phyloP scores from a whole-genome alignment of 2,113 vertebrate species.

The Corynorhinus townsendii region DNA sequence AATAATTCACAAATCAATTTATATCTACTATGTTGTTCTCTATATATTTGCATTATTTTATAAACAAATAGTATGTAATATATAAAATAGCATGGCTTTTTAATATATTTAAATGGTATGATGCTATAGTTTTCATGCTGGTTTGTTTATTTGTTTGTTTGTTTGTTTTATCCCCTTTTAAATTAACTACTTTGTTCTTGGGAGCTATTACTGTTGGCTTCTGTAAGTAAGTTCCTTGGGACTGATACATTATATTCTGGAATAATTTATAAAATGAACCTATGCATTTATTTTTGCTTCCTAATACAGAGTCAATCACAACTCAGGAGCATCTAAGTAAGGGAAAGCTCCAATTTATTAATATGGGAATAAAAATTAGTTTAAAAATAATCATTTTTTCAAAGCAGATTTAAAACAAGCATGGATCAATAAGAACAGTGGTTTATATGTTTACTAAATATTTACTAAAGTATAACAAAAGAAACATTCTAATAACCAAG shows the following conservation, averaged over 20 bases:
- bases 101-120: neutral
- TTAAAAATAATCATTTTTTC: constrained; percentile 61
- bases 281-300: neutral
- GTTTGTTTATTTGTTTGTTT: too few relatives aligned
- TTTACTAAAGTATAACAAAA: neutral
- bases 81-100: neutral
- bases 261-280: constrained; percentile 36
- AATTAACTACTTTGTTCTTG: neutral
- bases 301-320: constrained; percentile 22
- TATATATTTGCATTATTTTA: neutral
- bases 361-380: constrained; percentile 66
- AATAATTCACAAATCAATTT: neutral
- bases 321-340: constrained; percentile 50
- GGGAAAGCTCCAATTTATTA: constrained; percentile 58
- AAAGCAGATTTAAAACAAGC: constrained; percentile 38
- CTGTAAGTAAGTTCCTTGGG: neutral
- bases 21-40: neutral
- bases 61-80: neutral
- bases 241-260: neutral
- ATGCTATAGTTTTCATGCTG: neutral
- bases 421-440: neutral
- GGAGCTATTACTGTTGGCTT: neutral
- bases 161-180: neutral
- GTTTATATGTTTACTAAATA: neutral
- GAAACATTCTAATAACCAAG: neutral